Base-by-base conservation (phyloP, 2,113 vertebrate genomes). In the Salvelinus fontinalis region DNA sequence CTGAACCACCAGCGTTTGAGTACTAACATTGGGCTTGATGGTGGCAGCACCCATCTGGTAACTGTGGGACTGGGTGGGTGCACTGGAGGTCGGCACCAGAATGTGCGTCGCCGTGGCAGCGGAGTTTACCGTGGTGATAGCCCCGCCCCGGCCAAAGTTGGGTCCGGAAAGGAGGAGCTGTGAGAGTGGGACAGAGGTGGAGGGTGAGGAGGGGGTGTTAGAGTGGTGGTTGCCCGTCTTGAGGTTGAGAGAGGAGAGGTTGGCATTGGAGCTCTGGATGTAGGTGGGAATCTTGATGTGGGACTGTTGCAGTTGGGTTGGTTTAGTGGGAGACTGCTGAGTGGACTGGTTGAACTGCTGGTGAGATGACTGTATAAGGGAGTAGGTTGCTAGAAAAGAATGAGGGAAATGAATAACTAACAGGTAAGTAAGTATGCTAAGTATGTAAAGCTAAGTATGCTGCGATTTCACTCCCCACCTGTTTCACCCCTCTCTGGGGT, bases 1-100 rank as follows among this genome's bases (percentile, higher is more conserved):
- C 73, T 99, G 97, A 22, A 98, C 97, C 68, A 99, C 97, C 74
- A 99, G 93, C 1, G 97, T 98, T 89, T 99, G 97, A 67, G 96
- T 93, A 16, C 90, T 91, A 66, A 0, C 92, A 48, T 81, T 95
- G 4, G 70, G 94, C 80, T 94, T 93, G 81, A 92, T 94, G 62
- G 95, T 95, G 0, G 96, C 95, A 5, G 96, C 92, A 71, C 94
- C 95, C 16, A 96, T 94, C 1, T 95, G 92, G 39, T 93, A 95
- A 13, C 82, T 89, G 6, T 89, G 91, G 0, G 91, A 84, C 62
- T 92, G 90, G 9, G 90, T 82, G 0, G 81, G 59, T 0, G 89
- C 81, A 2, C 68, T 89, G 79, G 92, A 92, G 1, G 92, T 86
- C 1, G 93, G 87, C 49, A 94, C 90, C 71, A 94, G 83, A 4